Conservation (phyloP, 2,888 invertebrate species). For the Clitarchus hookeri region DNA sequence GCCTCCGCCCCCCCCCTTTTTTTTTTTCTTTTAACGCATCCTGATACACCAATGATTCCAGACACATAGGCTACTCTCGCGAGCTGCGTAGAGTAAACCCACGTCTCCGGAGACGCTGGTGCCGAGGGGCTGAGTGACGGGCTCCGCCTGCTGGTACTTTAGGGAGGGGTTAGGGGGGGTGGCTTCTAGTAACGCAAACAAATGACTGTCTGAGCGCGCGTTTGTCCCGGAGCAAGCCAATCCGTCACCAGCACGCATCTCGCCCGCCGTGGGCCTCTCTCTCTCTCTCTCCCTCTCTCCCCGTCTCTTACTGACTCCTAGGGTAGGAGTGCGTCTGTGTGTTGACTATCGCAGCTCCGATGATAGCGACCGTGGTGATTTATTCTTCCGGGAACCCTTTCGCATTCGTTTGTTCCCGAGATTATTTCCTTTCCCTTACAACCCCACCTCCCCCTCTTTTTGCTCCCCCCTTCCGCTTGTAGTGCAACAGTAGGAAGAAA, state of each 20-base stretch:
- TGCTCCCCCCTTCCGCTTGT: too few species aligned
- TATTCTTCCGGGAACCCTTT: neutral
- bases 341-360: neutral
- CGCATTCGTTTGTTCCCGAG: neutral
- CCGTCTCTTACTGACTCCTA: too few species aligned
- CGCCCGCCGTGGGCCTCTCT: neutral
- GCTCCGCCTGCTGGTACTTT: neutral
- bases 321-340: neutral
- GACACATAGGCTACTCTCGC: too few species aligned
- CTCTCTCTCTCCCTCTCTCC: too few species aligned
- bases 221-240: neutral
- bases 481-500: too few species aligned
- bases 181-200: neutral
- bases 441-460: too few species aligned
- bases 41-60: too few species aligned
- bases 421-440: neutral
- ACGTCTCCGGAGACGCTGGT: too few species aligned
- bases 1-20: too few species aligned
- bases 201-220: slow-evolving; percentile 20
- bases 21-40: too few species aligned
- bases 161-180: neutral
- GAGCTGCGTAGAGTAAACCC: too few species aligned
- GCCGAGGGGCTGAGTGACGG: neutral
- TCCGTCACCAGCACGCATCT: neutral
- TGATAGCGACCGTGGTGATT: neutral